A percentile compares a stretch with the other conserved stretches of the same genome.
Evolutionary conservation across 2,797 vertebrate genomes (phyloP).

Genomic region (Sebastes elongatus): DNA sequence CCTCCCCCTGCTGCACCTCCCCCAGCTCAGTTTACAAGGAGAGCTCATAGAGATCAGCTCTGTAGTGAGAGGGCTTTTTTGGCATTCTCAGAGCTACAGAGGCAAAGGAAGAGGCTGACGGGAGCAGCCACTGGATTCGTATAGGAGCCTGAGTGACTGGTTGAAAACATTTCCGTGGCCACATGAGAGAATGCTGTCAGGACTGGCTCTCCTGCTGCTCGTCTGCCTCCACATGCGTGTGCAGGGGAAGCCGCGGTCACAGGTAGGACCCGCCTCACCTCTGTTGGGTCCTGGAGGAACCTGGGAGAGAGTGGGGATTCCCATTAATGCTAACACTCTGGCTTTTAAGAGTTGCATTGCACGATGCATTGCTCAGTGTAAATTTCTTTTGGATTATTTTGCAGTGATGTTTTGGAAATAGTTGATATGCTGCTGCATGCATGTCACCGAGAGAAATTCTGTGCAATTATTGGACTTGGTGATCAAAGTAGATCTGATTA

Average conservation of each 20-base stretch:
- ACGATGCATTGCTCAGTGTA: not conserved
- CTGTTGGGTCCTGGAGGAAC: conserved; percentile 40
- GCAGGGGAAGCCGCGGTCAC: conserved; percentile 86
- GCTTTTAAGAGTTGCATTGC: not conserved
- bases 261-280: conserved; percentile 85
- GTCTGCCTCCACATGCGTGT: conserved; percentile 86
- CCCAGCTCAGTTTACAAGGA: conserved; percentile 79
- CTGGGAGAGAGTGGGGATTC: conserved; percentile 30
- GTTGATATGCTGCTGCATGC: not conserved
- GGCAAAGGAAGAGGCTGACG: conserved; percentile 55
- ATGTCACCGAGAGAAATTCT: not conserved
- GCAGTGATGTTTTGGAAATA: not conserved
- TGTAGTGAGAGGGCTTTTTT: conserved; percentile 57
- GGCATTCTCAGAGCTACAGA: conserved; percentile 63
- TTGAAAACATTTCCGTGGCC: conserved; percentile 42
- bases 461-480: not conserved
- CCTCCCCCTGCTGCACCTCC: conserved; percentile 63
- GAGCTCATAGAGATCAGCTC: conserved; percentile 62
- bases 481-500: conserved; percentile 1
- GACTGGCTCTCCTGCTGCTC: conserved; percentile 79
- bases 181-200: conserved; percentile 78
- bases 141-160: conserved; percentile 50
- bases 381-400: conserved; percentile 15
- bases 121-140: conserved; percentile 56
- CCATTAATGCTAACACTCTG: conserved; percentile 14